Evolutionary conservation across 2,888 invertebrate genomes (phyloP), one percentile per base, ranked within the genome.

Genomic region (Strigamia maritima): DNA sequence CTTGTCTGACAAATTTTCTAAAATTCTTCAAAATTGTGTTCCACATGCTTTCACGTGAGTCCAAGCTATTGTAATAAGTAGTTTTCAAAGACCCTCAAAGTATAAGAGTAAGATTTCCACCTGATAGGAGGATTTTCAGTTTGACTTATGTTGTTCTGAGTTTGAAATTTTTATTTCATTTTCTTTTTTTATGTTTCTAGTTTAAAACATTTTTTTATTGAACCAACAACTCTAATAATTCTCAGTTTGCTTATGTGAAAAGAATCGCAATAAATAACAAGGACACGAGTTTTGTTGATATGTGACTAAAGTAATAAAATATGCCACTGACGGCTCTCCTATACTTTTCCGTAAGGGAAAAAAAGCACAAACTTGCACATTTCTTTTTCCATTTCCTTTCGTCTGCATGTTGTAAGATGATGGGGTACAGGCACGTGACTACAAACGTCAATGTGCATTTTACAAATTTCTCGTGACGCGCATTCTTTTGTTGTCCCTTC

Each of bases 321-420:
- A 70, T 70, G 70, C 70, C 70, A 70, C 70, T 70, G 70, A 70
- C 70, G 70, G 54, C 70, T 70, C 70, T 70, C n/a, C 70, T 70
- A 70, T 70, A 24, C 70, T 12, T 70, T 70, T 28, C 26, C 12
- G 24, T 24, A 54, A 19, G 19, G 22, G 7, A n/a, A 70, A 70
- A 70, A 70, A 70, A 28, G 28, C 28, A 28, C 70, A 70, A 70
- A 70, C 70, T 70, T 70, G 70, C 70, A 70, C 70, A 70, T 70
- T 70, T 70, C 70, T 70, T 70, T 70, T 70, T 70, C 70, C 70
- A 70, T 70, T 70, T 70, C 70, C 70, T 70, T 70, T 70, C 70
- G 70, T 70, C 60, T 70, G 70, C 70, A 70, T 70, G 28, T 70
- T 70, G 70, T 70, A 70, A 70, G 70, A 70, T 70, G 70, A 70